Evolutionary conservation across 2,888 invertebrate species (phyloP), one percentile per base, ranked within the genome.

Genomic region (Hirtodrosophila trivittata): DNA sequence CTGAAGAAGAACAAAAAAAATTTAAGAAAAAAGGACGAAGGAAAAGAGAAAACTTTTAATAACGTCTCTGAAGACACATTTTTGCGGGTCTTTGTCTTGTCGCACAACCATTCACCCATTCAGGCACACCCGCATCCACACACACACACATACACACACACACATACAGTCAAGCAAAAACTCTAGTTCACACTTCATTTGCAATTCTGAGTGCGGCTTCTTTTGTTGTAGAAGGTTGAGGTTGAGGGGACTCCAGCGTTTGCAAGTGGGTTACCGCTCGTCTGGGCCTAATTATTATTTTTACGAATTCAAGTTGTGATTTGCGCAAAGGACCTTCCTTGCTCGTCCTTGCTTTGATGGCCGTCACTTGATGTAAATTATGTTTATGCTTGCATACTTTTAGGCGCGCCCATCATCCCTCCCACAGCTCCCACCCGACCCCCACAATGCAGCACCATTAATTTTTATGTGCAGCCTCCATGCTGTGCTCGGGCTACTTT

Each of bases 161-260:
- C 14, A 32, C 6, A 26, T 3, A 32, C 4, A 33, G 42, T 21
- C 32, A 26, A 16, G 47, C 13, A 37, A 51, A 60, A 67, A 77
- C 67, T 82, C 78, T 82, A 75, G 78, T 83, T 83, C 85, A 81
- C 83, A 85, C 87, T 83, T 83, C 85, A 83, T 83, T 83, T 85
- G 74, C 71, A 82, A 83, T 83, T 83, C 81, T 54, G 86, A 82
- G 85, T 64, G 55, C 52, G 59, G 70, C 65, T 55, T 43, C 71
- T 60, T 81, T 85, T 69, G 69, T 74, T 55, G 57, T 45, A 28
- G 13, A n/a, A n/a, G n/a, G n/a, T n/a, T n/a, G n/a, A n/a, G n/a
- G n/a, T n/a, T 21, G 18, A 21, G 18, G n/a, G n/a, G n/a, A n/a
- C n/a, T n/a, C n/a, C n/a, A n/a, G 18, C 18, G 5, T 21, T 28